Percentiles rank a stretch among this genome's conserved stretches.
These are phyloP conservation scores for Amblyopsis rosae DNA, from an alignment of 2,113 vertebrate species.

Conservation along the genomic window DNA sequence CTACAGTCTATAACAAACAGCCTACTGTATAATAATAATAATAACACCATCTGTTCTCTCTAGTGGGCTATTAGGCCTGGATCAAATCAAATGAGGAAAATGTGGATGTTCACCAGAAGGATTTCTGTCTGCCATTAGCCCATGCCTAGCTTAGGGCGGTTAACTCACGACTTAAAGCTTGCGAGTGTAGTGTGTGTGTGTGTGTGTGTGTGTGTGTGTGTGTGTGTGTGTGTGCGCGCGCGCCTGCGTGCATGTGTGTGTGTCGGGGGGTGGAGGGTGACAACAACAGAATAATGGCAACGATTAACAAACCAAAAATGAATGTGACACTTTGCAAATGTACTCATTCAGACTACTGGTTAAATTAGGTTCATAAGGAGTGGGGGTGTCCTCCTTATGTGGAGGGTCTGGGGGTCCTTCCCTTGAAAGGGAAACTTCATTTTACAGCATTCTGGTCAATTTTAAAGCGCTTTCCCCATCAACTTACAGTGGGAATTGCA, in stretches of 20 bases:
- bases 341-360: too few relatives aligned
- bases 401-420: too few relatives aligned
- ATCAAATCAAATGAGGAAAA: neutral
- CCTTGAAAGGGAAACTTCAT: too few relatives aligned
- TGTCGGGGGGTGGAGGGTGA: neutral
- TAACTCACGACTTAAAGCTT: neutral
- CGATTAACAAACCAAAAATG: too few relatives aligned
- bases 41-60: neutral
- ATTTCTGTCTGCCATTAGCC: neutral
- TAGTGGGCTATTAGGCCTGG: neutral
- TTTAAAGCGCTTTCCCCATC: too few relatives aligned
- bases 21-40: neutral
- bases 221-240: conserved; percentile 8
- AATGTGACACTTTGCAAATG: too few relatives aligned
- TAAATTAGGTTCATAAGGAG: too few relatives aligned
- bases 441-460: too few relatives aligned
- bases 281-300: too few relatives aligned
- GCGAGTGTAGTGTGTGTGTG: neutral
- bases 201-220: conserved; percentile 4
- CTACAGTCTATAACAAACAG: neutral
- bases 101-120: neutral
- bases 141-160: neutral
- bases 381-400: too few relatives aligned
- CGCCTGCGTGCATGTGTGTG: conserved; percentile 14
- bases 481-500: too few relatives aligned